These are phyloP conservation scores for Drosophila malerkotliana DNA, from an alignment of 1,140 invertebrate genomes.

Conservation along the genomic window DNA sequence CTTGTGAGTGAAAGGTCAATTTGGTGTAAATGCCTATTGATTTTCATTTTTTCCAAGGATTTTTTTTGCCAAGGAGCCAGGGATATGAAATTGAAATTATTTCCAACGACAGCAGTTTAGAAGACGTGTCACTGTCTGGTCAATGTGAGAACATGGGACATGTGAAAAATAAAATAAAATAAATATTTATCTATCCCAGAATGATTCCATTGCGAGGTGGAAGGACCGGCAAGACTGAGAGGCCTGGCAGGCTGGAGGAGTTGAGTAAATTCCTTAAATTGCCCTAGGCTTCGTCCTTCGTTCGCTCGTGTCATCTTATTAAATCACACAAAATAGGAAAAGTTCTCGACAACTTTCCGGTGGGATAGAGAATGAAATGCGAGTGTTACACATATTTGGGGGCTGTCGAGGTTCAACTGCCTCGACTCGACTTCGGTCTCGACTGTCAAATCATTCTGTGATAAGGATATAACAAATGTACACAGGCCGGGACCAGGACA, in stretches of 20 bases:
- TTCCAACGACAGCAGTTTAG: constrained; percentile 67
- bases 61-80: neutral
- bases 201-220: constrained; percentile 18
- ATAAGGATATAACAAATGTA: constrained; percentile 69
- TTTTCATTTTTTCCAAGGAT: constrained; percentile 15
- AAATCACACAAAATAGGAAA: constrained; percentile 49
- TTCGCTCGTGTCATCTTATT: constrained; percentile 45
- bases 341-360: constrained; percentile 16
- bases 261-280: constrained; percentile 59
- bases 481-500: constrained; percentile 36
- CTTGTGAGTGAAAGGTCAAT: constrained; percentile 45
- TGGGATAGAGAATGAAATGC: constrained; percentile 2
- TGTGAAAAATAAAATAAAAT: constrained; percentile 65
- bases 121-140: constrained; percentile 54
- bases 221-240: neutral
- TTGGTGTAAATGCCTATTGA: constrained; percentile 63
- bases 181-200: constrained; percentile 66
- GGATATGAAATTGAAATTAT: constrained; percentile 73
- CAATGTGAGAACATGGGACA: constrained; percentile 15
- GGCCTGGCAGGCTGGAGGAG: constrained; percentile 16
- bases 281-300: constrained; percentile 22
- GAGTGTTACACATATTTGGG: constrained; percentile 19
- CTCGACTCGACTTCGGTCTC: constrained; percentile 51
- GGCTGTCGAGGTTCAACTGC: constrained; percentile 54
- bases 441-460: constrained; percentile 76